Base-by-base conservation (phyloP, 1,140 invertebrate species). In the Pristionchus pacificus region DNA sequence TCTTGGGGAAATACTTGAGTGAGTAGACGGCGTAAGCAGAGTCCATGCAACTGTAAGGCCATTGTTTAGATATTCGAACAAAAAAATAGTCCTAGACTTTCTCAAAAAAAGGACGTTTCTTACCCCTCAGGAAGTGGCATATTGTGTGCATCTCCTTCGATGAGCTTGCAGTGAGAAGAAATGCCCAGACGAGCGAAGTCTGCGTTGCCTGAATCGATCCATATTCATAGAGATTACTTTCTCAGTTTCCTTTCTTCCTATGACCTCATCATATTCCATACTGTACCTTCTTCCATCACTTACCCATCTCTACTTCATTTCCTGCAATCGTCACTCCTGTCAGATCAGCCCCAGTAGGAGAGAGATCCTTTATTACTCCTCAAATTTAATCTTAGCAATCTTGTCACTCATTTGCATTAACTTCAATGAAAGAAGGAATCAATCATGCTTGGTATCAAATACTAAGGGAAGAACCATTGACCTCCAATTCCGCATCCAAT, bases 111-210 rank as follows among this genome's bases (percentile, higher is more conserved):
- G 15, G 13, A 49, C 1, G 27, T 66, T 66, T 25, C 33, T 25
- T 33, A 74, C 24, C 28, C 79, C 24, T 65, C 84, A 30, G 75
- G 79, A 19, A 83, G 73, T n/a, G 80, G 80, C 71, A 86, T 78
- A 68, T 79, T 90, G 78, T 88, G 90, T 69, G 89, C 91, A 76
- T 89, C 89, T 10, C 80, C 86, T 27, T 85, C 85, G 3, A 77
- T 71, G 2, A 78, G 32, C 6, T 67, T 65, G 70, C 82, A 84
- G n/a, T 58, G 31, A 13, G 68, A 33, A 25, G 74, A 58, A 28
- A 77, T 60, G n/a, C 77, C 78, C 13, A 68, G 29, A 28, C 71
- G 64, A 32, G 71, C 14, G 64, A 83, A 80, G 30, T 76, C 69
- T 19, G 49, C 61, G 63, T 83, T 81, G 19, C 80, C 80, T 60